phyloP scores from a whole-genome alignment of 2,797 vertebrate genomes.

The Typhlichthys subterraneus region DNA sequence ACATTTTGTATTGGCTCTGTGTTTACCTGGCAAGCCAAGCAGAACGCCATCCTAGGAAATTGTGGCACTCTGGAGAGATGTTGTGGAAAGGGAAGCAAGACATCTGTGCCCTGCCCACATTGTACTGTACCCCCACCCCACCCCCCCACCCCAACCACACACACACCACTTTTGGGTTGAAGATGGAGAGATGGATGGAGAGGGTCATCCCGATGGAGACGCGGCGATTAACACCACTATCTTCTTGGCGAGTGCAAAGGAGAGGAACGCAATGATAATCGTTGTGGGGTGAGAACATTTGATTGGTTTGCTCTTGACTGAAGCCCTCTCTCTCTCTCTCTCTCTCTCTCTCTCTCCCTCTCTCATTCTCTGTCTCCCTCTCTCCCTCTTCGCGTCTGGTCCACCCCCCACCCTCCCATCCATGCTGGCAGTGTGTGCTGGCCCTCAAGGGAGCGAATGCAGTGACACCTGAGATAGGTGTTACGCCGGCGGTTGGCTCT shows the following conservation, averaged over 20 bases:
- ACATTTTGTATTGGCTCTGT: slow-evolving; percentile 11
- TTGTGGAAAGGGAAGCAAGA: not conserved
- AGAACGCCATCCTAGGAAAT: slow-evolving; percentile 19
- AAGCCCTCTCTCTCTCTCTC: slow-evolving; percentile 9
- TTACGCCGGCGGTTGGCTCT: slow-evolving; percentile 54
- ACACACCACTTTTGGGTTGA: slow-evolving; percentile 18
- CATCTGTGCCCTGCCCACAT: slow-evolving; percentile 10
- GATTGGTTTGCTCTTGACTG: slow-evolving; percentile 44
- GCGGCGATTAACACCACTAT: slow-evolving; percentile 56
- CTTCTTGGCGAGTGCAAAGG: slow-evolving; percentile 36
- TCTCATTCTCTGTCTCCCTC: no score
- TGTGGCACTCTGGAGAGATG: slow-evolving; percentile 1
- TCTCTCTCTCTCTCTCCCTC: no score
- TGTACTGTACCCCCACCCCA: no score
- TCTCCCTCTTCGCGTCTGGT: not conserved
- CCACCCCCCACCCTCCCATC: not conserved
- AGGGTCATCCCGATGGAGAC: slow-evolving; percentile 14
- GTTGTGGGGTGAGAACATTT: slow-evolving; percentile 43
- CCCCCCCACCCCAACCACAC: slow-evolving; percentile 6
- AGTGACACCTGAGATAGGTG: slow-evolving; percentile 71
- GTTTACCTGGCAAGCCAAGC: slow-evolving; percentile 34
- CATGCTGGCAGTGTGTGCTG: no score
- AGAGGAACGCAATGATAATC: slow-evolving; percentile 54
- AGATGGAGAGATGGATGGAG: slow-evolving; percentile 39
- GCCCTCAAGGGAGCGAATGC: no score